phyloP scores from a whole-genome alignment of 2,113 vertebrate genomes.

The Trichechus manatus region DNA sequence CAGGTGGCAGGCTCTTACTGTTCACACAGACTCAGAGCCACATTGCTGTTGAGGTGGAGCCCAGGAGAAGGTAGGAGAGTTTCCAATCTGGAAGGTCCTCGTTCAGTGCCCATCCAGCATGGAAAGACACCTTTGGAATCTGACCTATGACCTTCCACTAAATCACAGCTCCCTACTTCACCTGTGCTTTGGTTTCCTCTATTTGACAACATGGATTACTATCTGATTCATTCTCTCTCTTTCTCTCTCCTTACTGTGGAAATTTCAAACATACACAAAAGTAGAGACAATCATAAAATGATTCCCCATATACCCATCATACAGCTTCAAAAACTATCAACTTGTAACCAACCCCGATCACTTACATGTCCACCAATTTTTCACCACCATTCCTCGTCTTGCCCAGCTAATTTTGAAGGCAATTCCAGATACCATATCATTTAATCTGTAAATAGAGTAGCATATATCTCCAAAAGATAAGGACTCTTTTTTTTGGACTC shows the following conservation, averaged over 20 bases:
- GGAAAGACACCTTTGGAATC: background rate
- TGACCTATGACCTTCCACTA: background rate
- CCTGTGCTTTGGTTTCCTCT: background rate
- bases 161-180: too few relatives aligned
- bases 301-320: too few relatives aligned
- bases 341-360: background rate
- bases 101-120: background rate
- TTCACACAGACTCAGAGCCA: background rate
- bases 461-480: background rate
- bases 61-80: background rate
- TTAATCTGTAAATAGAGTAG: too few relatives aligned
- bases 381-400: background rate
- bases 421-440: too few relatives aligned
- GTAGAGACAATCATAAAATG: too few relatives aligned
- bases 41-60: background rate
- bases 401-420: too few relatives aligned
- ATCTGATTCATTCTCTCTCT: background rate
- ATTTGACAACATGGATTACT: background rate
- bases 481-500: background rate
- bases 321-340: too few relatives aligned
- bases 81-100: background rate
- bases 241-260: background rate
- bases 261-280: background rate
- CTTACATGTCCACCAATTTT: too few relatives aligned
- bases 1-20: background rate